Evolutionary conservation across 2,113 vertebrate genomes (phyloP), one percentile per base, ranked within the genome.

Genomic region (Hippocampus guttulatus): DNA sequence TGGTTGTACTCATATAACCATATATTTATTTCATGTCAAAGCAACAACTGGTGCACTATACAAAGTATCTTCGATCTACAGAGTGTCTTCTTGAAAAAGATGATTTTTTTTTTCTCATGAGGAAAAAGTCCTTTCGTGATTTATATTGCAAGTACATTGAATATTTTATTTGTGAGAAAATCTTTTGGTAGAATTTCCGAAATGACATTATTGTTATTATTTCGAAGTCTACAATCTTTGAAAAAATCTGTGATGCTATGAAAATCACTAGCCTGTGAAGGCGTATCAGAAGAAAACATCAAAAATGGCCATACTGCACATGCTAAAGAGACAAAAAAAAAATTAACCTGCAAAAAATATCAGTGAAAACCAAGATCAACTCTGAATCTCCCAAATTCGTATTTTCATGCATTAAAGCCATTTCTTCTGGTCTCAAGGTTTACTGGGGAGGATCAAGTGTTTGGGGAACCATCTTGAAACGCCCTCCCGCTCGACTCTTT

Each of bases 391-490:
- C 15, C 45, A n/a, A 57, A 58, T 45, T 40, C 25, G 70, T 65
- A 3, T 27, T 47, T 27, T 65, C 47, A 25, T 1, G 1, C 2
- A 38, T 9, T 49, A 20, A 23, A 41, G 16, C 27, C 14, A 5
- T 8, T 58, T 66, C 64, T 67, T 51, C 20, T 25, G 41, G 69
- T 16, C 38, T 49, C n/a, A 21, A 10, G 5, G 57, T 71, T 40
- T 68, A 70, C 52, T 16, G 38, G 20, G n/a, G 49, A 64, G 64
- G 64, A 43, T 76, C 20, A 66, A 71, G 70, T 76, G 75, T 38
- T 61, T 72, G 51, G 15, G 69, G 51, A 74, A 47, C 2, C 43
- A 51, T 61, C 52, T 20, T 38, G 30, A 70, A 41, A 69, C 21
- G 62, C 64, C 33, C 64, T 4, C 49, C 74, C 64, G 68, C 33